Percentiles rank a stretch among this genome's conserved stretches.
Evolutionary conservation across 2,888 invertebrate genomes (phyloP).

Genomic region (Callyntrura guangdongensis): DNA sequence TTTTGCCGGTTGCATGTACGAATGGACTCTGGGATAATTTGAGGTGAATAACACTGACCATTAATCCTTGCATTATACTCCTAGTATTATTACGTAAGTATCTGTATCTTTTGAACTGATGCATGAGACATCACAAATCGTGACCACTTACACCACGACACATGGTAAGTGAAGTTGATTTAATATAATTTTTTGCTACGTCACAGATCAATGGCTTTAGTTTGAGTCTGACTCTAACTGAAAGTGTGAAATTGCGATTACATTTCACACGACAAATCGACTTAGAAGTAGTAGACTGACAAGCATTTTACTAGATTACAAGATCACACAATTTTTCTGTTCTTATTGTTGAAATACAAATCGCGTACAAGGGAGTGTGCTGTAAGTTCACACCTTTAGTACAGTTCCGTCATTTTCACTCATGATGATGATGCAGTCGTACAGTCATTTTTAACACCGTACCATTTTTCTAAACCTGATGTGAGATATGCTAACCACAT

Average conservation of each 20-base stretch:
- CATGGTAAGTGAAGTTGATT: neutral
- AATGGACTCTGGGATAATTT: constrained; percentile 1
- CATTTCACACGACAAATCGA: neutral
- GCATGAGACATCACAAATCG: neutral
- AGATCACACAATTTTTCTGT: neutral
- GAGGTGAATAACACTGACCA: constrained; percentile 52
- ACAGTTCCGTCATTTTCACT: too few relatives aligned
- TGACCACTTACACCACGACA: neutral
- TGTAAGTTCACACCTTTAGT: too few relatives aligned
- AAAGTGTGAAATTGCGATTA: constrained; percentile 63
- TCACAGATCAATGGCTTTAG: constrained; percentile 61
- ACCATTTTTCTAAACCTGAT: too few relatives aligned
- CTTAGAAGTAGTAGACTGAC: neutral
- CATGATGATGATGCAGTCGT: too few relatives aligned
- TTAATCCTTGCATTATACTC: neutral
- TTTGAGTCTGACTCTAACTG: constrained; percentile 8
- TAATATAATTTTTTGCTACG: constrained; percentile 20
- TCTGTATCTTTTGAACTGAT: neutral
- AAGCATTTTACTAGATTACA: neutral
- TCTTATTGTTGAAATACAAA: too few relatives aligned
- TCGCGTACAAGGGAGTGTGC: too few relatives aligned
- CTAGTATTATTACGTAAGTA: neutral
- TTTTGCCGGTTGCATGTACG: neutral
- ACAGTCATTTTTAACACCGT: too few relatives aligned
- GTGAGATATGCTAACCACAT: too few relatives aligned